Conservation (phyloP, 2,888 invertebrate species). For the Norana najaformis region DNA sequence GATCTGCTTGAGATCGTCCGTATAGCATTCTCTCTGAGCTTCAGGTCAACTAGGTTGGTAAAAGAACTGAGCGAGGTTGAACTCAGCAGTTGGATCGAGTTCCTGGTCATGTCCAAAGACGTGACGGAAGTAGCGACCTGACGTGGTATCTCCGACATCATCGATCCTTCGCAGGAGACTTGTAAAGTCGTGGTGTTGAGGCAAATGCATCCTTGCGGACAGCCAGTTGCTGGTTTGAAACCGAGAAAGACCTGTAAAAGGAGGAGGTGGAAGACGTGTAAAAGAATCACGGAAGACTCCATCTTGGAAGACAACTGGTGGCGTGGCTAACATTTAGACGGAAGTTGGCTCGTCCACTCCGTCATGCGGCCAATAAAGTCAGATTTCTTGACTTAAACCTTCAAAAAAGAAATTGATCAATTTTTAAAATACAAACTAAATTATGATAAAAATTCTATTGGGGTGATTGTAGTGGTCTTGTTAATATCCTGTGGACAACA, state of each 20-base stretch:
- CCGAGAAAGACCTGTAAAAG: background rate
- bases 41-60: constrained; percentile 38
- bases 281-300: background rate
- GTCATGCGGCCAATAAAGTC: background rate
- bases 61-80: constrained; percentile 30
- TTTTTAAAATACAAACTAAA: background rate
- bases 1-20: constrained; percentile 34
- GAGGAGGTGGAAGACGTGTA: background rate
- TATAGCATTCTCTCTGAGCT: constrained; percentile 40
- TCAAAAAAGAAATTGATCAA: background rate
- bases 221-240: background rate
- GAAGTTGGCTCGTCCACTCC: background rate
- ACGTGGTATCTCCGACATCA: background rate
- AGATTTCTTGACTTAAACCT: background rate
- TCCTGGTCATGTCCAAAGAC: constrained; percentile 15
- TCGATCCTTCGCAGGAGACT: background rate
- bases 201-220: constrained; percentile 1
- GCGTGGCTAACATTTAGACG: constrained; percentile 10
- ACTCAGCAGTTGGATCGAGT: background rate
- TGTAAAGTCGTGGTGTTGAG: background rate
- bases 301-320: background rate
- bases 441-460: too few relatives aligned
- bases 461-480: background rate
- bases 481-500: background rate
- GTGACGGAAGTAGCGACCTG: background rate